Percentiles rank a stretch among this genome's conserved stretches.
Evolutionary conservation across 2,888 invertebrate genomes (phyloP).

Genomic region (Dinocampus coccinellae): DNA sequence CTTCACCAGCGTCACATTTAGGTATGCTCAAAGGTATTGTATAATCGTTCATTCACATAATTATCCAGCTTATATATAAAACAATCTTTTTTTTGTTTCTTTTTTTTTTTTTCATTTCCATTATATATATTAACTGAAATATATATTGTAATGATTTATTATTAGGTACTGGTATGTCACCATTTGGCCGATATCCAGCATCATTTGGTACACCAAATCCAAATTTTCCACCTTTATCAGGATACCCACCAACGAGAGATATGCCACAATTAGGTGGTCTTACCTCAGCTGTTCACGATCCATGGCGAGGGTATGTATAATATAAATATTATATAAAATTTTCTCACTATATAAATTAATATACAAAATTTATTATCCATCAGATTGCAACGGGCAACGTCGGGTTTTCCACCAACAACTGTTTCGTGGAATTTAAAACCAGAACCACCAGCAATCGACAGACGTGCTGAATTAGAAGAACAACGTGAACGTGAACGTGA

Average conservation of each 20-base stretch:
- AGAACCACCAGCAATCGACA: slow-evolving; percentile 75
- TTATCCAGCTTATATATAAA: not conserved
- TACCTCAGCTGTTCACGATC: slow-evolving; percentile 73
- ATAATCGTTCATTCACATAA: not conserved
- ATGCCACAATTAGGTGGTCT: slow-evolving; percentile 71
- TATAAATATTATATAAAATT: not conserved
- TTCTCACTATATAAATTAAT: not conserved
- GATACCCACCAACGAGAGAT: slow-evolving; percentile 76
- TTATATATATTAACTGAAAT: slow-evolving; percentile 31
- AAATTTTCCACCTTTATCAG: slow-evolving; percentile 78
- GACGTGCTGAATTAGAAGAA: slow-evolving; percentile 75
- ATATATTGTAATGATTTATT: slow-evolving; percentile 40
- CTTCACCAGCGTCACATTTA: slow-evolving; percentile 78
- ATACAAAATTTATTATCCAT: slow-evolving; percentile 9
- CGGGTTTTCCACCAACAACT: slow-evolving; percentile 73
- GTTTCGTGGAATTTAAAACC: slow-evolving; percentile 78
- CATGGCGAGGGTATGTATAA: slow-evolving; percentile 76
- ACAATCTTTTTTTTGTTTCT: slow-evolving; percentile 39
- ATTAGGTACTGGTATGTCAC: slow-evolving; percentile 79
- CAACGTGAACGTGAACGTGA: slow-evolving; percentile 71
- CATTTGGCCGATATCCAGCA: slow-evolving; percentile 84
- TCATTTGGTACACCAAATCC: slow-evolving; percentile 76
- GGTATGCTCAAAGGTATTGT: slow-evolving; percentile 70
- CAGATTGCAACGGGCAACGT: slow-evolving; percentile 74
- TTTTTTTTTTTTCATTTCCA: not conserved